Base-by-base conservation (phyloP, 2,888 invertebrate genomes). In the Meiosimyza decipiens region DNA sequence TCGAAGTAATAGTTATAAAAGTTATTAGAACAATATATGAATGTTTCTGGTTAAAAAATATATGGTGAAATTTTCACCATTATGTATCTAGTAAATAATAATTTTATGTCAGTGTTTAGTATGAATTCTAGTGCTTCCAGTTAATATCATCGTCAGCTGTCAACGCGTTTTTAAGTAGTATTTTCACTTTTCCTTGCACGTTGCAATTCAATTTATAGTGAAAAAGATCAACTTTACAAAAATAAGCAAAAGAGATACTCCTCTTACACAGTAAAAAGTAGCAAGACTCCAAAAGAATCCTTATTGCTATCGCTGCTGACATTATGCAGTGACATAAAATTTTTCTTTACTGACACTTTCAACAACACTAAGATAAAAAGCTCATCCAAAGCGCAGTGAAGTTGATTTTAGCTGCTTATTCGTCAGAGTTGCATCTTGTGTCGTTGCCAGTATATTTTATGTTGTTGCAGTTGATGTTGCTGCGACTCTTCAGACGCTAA, bases 131-230 rank as follows among this genome's bases (percentile, higher is more conserved):
- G 28, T 28, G 28, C 28, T 28, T 28, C 4, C 47, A 47, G 59
- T 68, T 51, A 51, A 6, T 40, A 13, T 18, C 13, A 33, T 22
- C 52, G 51, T 51, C 33, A 33, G 33, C 9, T 54, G 63, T 54
- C 70, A 71, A 62, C 63, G 51, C 13, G 33, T 28, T 54, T 47
- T 71, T 54, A 63, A 71, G 70, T 63, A 54, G 70, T 54, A 71
- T 71, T 71, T 63, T 51, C 55, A 52, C 52, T 49, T 69, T 52
- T 52, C 63, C 28, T 22, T 33, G 22, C 69, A 16, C 59, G 57
- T 59, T 60, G 69, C 51, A 60, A 70, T 59, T 70, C 66, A 66
- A 66, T 66, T 66, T 54, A 66, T 66, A 40, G 66, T 9, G 40
- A 6, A 40, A 40, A 40, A 11, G 66, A 65, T 52, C 66, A 54